Conservation (phyloP, 2,113 vertebrate genomes). For the Tachuris rubrigastra region DNA sequence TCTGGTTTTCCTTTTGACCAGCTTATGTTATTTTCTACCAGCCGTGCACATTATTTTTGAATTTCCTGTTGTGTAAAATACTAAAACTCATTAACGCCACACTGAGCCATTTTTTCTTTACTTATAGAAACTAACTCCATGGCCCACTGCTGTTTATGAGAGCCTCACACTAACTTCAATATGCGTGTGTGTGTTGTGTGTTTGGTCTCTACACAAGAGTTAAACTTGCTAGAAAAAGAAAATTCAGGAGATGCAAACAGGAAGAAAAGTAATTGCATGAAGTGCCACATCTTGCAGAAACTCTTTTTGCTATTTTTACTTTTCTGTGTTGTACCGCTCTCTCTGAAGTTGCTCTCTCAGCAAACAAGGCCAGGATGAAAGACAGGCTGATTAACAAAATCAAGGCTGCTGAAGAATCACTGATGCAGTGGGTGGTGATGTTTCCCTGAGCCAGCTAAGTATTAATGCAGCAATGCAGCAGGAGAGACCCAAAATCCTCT, state of each 20-base stretch:
- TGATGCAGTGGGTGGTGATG: constrained; percentile 10
- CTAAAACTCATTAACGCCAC: neutral
- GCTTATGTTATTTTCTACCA: neutral
- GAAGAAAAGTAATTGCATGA: neutral
- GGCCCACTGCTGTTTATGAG: neutral
- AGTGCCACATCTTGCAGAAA: constrained; percentile 37
- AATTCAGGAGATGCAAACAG: constrained; percentile 1
- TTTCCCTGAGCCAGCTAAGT: neutral
- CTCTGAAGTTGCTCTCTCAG: constrained; percentile 50
- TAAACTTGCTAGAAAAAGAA: neutral
- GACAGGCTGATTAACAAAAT: constrained; percentile 55
- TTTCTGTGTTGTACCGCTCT: neutral
- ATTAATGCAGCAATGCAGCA: neutral
- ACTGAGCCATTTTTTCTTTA: neutral
- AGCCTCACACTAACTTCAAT: neutral
- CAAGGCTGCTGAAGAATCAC: constrained; percentile 20
- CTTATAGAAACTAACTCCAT: neutral
- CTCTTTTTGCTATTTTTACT: constrained; percentile 42
- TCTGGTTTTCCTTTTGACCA: neutral
- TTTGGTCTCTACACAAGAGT: neutral
- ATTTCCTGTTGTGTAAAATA: neutral
- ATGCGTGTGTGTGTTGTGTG: neutral
- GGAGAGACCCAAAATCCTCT: neutral
- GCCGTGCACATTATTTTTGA: neutral
- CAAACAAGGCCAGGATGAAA: constrained; percentile 51